Base-by-base conservation (phyloP, 2,888 invertebrate genomes). In the Hypomecis atomaria region DNA sequence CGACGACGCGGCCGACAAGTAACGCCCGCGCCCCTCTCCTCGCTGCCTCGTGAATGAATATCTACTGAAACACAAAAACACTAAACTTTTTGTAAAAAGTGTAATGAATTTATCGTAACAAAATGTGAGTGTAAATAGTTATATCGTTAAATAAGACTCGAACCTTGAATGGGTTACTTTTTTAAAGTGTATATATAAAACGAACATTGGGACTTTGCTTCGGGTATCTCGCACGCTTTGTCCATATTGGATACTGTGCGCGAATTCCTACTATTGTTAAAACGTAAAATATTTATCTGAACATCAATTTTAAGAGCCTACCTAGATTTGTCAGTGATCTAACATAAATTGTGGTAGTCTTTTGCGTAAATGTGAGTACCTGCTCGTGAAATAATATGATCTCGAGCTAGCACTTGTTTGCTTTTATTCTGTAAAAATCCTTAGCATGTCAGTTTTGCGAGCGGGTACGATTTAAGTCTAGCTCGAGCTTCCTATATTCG, bases 91-190 rank as follows among this genome's bases (percentile, higher is more conserved):
- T 92, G 92, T 91, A 90, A 90, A 92, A 90, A 92, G 91, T 92
- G 91, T 91, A 90, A 90, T 91, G 92, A 91, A 91, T 89, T 90
- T 91, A 89, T 89, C 88, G 84, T 89, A 90, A 90, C 86, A 87
- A 89, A 89, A 89, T 90, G 92, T 90, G 92, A 84, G 90, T 92
- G 92, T 91, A 92, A 86, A 91, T 92, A 92, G 92, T 91, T 89
- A 71, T 90, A 90, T 89, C 84, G 90, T 90, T 89, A 89, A 85
- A 84, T 91, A 91, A 92, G 92, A 91, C 92, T 89, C 86, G 80
- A 81, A 87, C 87, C 90, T 84, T 79, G 77, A 78, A 82, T 78
- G 82, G 90, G 89, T 89, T 84, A 88, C 85, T 89, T 92, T 92
- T 81, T 88, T 83, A 89, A 89, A 89, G 91, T 92, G 91, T 92